Evolutionary conservation across 1,140 invertebrate genomes (phyloP).

Genomic region (Acromyrmex heyeri): DNA sequence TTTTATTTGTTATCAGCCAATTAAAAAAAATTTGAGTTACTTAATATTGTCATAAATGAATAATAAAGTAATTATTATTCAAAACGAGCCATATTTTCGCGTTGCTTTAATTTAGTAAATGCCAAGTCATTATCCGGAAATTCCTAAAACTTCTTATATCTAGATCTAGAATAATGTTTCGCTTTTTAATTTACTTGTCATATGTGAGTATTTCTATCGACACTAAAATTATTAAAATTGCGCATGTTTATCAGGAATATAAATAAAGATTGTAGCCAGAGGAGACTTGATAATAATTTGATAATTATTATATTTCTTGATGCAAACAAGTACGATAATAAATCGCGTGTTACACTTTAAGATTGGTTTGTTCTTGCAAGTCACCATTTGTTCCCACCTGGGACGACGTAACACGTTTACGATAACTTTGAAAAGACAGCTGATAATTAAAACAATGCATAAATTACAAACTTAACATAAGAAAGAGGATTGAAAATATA

Average conservation of each 20-base stretch:
- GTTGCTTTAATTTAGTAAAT: conserved; percentile 8
- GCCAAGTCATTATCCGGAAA: neutral
- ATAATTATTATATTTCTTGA: neutral
- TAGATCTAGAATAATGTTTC: neutral
- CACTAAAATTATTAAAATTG: neutral
- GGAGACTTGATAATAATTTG: neutral
- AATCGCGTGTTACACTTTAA: neutral
- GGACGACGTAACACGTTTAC: neutral
- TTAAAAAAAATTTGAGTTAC: neutral
- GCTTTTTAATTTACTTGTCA: neutral
- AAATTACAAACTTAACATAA: neutral
- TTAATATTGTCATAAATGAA: neutral
- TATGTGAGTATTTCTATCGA: neutral
- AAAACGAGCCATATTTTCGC: neutral
- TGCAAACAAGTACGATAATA: neutral
- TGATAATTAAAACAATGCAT: neutral
- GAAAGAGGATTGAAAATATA: neutral
- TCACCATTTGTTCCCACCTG: neutral
- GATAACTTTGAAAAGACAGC: neutral
- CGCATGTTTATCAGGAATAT: neutral
- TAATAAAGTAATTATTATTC: neutral
- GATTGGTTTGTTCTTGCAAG: conserved; percentile 12
- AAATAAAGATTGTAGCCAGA: neutral
- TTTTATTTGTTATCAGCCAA: neutral
- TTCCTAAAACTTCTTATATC: neutral